These are phyloP conservation scores for Pomatostomus ruficeps DNA, from an alignment of 2,113 vertebrate species.

Conservation along the genomic window DNA sequence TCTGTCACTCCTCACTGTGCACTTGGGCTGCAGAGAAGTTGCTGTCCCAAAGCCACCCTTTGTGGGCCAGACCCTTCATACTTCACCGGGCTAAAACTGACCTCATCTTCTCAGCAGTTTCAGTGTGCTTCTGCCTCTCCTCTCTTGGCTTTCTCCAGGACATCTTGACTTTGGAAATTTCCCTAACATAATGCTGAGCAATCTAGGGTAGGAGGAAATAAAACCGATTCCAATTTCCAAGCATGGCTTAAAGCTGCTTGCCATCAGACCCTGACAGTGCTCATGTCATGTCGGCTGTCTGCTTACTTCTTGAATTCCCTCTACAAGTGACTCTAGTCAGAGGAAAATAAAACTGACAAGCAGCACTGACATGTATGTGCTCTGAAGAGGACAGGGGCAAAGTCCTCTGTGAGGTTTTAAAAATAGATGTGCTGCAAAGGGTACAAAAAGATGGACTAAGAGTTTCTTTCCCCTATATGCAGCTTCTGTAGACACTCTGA, in stretches of 20 bases:
- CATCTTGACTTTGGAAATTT: neutral
- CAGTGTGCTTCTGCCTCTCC: neutral
- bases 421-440: neutral
- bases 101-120: neutral
- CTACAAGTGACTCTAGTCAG: neutral
- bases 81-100: neutral
- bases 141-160: neutral
- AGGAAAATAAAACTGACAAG: neutral
- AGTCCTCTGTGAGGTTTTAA: neutral
- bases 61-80: fast-evolving
- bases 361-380: fast-evolving
- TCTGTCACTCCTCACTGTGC: fast-evolving
- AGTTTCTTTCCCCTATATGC: neutral
- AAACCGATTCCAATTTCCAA: fast-evolving
- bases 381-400: neutral
- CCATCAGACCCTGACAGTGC: neutral
- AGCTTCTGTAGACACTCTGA: neutral
- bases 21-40: fast-evolving
- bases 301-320: neutral
- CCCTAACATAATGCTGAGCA: neutral
- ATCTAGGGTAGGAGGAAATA: neutral
- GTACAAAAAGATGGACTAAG: neutral
- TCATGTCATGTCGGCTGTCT: neutral
- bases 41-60: neutral
- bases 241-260: neutral